Evolutionary conservation across 2,888 invertebrate species (phyloP), one percentile per base, ranked within the genome.

Genomic region (Sphecodes monilicornis): DNA sequence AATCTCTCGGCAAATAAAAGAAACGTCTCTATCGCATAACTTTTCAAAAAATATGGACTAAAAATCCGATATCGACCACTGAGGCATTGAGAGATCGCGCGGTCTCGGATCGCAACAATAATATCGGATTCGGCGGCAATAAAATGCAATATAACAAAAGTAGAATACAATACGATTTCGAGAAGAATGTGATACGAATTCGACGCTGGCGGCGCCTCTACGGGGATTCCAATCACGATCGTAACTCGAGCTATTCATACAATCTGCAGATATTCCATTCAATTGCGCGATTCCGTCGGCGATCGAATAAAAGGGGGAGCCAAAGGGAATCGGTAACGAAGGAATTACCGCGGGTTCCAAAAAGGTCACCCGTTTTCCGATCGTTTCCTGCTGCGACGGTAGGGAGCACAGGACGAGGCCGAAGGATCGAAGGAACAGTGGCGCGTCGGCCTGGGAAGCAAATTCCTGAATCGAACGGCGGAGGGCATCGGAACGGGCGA

Each of bases 401-500:
- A 8, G 6, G 13, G 16, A 3, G 60, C 26, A 16, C 1, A 4
- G 60, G 29, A 16, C 26, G 16, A 26, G 29, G 6, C 57, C 5
- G 57, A 5, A 57, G 11, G 43, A 22, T 50, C 69, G 64, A 39
- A 73, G 66, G 50, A 54, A 79, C 74, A 29, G n/a, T 46, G 46
- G n/a, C n/a, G n/a, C n/a, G 41, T n/a, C 73, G 46, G 66, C 60
- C 78, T 50, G 64, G 36, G 73, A 82, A 72, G 46, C 60, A 82
- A 73, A 83, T 87, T 80, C 79, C 88, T 76, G 78, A n/a, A 10
- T 60, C 78, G 66, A 76, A 60, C 72, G 64, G 29, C 16, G 43
- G 77, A 74, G 69, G 66, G 1, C 2, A 18, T 72, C 75, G 71
- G 71, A 74, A 73, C 46, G 57, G 18, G 50, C 46, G 36, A 29